phyloP scores from a whole-genome alignment of 1,140 invertebrate genomes.

The Leguminivora glycinivorella region DNA sequence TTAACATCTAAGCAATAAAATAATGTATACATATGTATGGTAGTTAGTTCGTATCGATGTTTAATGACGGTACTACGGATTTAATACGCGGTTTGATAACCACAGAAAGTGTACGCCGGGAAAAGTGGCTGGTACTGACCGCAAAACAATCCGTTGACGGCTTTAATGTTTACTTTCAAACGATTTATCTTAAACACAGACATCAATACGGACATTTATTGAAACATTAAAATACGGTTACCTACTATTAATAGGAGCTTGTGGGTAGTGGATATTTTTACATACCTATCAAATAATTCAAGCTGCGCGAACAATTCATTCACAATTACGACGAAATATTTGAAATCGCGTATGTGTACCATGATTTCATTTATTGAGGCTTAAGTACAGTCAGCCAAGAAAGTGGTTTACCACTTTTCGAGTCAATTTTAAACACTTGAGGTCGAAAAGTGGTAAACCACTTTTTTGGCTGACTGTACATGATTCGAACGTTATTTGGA shows the following conservation, averaged over 20 bases:
- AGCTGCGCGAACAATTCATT: no score
- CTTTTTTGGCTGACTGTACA: no score
- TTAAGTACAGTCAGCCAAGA: no score
- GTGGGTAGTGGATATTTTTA: background rate
- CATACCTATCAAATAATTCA: background rate
- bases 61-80: background rate
- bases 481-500: background rate
- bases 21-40: no score
- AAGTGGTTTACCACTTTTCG: no score
- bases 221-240: conserved; percentile 5
- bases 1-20: no score
- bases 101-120: conserved; percentile 11
- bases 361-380: background rate
- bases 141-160: conserved; percentile 4
- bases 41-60: no score
- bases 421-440: no score
- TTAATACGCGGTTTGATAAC: conserved; percentile 7
- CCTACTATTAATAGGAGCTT: background rate
- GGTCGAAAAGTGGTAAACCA: no score
- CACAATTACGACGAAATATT: no score
- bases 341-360: background rate
- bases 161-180: conserved; percentile 20
- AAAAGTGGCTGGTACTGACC: conserved; percentile 9
- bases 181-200: background rate
- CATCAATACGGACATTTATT: background rate